These are phyloP conservation scores for Calameuta pallipes DNA, from an alignment of 2,888 invertebrate genomes.

Conservation along the genomic window DNA sequence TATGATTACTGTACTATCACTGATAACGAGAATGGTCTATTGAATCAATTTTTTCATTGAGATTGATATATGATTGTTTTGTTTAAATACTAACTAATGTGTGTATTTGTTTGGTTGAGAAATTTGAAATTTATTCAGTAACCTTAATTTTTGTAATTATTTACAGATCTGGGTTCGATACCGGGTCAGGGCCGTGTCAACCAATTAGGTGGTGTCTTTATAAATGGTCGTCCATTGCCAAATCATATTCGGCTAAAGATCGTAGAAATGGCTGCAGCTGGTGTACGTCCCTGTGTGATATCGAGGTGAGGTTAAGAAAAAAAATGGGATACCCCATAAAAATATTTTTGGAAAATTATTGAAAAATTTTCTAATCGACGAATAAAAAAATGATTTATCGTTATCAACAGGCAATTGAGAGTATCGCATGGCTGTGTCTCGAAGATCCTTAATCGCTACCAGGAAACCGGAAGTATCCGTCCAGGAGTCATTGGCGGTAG, in stretches of 20 bases:
- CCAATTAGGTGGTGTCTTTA: constrained; percentile 97
- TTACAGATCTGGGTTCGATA: constrained; percentile 59
- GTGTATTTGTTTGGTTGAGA: background rate
- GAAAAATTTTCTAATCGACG: background rate
- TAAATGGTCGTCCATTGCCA: constrained; percentile 96
- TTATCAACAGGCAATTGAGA: constrained; percentile 76
- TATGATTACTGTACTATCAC: background rate
- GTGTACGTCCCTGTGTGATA: constrained; percentile 96
- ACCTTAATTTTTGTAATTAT: background rate
- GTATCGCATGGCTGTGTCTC: constrained; percentile 98
- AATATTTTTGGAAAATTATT: background rate
- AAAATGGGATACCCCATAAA: background rate
- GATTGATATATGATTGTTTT: too few species aligned
- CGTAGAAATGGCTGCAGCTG: constrained; percentile 95
- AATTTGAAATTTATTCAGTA: background rate
- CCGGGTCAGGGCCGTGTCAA: constrained; percentile 95
- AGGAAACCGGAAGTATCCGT: constrained; percentile 88
- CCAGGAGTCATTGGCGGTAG: constrained; percentile 88
- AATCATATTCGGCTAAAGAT: constrained; percentile 95
- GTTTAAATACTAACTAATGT: background rate
- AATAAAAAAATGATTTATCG: constrained; percentile 3
- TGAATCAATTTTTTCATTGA: background rate
- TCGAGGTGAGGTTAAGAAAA: constrained; percentile 68
- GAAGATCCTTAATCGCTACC: constrained; percentile 94
- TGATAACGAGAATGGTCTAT: background rate